Percentiles rank a stretch among this genome's conserved stretches.
phyloP scores from a whole-genome alignment of 2,797 vertebrate species.

The Crenuchus spilurus region DNA sequence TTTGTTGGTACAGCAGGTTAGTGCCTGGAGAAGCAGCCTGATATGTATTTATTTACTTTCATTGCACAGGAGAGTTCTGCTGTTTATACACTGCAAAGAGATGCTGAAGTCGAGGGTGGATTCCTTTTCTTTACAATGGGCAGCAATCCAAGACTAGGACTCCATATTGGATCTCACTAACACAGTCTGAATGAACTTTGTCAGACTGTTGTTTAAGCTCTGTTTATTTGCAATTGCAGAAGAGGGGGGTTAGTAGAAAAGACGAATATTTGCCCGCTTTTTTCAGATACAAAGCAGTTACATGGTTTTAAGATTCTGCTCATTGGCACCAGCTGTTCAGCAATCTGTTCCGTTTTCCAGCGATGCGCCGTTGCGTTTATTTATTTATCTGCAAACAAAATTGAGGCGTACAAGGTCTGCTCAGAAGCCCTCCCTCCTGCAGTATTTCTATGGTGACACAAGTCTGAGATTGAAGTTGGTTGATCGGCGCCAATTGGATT shows the following conservation, averaged over 20 bases:
- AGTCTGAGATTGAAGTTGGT: slow-evolving; percentile 33
- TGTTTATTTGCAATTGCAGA: slow-evolving; percentile 29
- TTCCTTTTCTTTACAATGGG: slow-evolving; percentile 14
- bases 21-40: background rate
- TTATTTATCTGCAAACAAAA: slow-evolving; percentile 50
- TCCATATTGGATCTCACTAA: background rate
- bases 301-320: slow-evolving; percentile 54
- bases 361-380: slow-evolving; percentile 31
- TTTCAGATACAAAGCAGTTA: slow-evolving; percentile 49
- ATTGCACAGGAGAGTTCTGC: slow-evolving; percentile 2
- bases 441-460: slow-evolving; percentile 14
- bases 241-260: slow-evolving; percentile 23
- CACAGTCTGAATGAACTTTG: background rate
- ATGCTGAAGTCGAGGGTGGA: slow-evolving; percentile 7
- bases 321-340: slow-evolving; percentile 55
- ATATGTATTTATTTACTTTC: slow-evolving; percentile 25
- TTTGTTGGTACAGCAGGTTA: background rate
- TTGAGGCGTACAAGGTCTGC: slow-evolving; percentile 27
- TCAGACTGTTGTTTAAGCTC: slow-evolving; percentile 9
- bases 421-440: slow-evolving; percentile 31
- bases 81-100: slow-evolving; percentile 2
- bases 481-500: slow-evolving; percentile 36
- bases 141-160: slow-evolving; percentile 18
- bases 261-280: slow-evolving; percentile 44
- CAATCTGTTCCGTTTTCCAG: slow-evolving; percentile 55